Evolutionary conservation across 2,113 vertebrate species (phyloP), one percentile per base, ranked within the genome.

Genomic region (Carollia perspicillata): DNA sequence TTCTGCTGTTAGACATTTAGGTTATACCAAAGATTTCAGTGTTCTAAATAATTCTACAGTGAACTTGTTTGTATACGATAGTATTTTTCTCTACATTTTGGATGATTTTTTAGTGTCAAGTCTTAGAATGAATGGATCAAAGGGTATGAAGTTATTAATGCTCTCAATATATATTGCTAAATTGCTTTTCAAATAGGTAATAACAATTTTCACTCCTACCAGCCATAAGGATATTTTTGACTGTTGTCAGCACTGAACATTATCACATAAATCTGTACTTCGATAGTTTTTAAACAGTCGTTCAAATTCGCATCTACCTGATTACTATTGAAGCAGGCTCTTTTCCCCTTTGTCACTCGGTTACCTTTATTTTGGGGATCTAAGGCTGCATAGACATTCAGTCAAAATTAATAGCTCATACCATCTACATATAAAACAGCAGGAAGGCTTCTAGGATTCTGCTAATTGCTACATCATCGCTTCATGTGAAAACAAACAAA

Each of bases 351-450:
- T 77, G 51, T 86, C 49, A 77, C 2, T 69, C 58, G 30, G 5
- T 55, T 49, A 12, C 74, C 35, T 94, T 90, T 90, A 86, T 94
- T 93, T 75, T 26, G 40, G 72, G 2, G 7, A 35, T 28, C 23
- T 55, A n/a, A 81, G 28, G 20, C 12, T 30, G 47, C 84, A 78
- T 3, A 88, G 33, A 71, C 42, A 30, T 84, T 49, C 44, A 37
- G 65, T 90, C 53, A 81, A 88, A 95, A 95, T 78, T 74, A 89
- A 68, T 95, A 86, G 13, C 51, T 97, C 63, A 86, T 18, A 30
- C 72, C 37, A 26, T 75, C 44, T 84, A 20, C 42, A 20, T 51
- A 63, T 1, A 85, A 22, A 92, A 53, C 28, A 80, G 5, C 42
- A 60, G 7, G 10, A 88, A 81, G 35, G 12, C 12, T 95, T 83